Percentiles rank a stretch among this genome's conserved stretches.
phyloP scores from a whole-genome alignment of 2,113 vertebrate species.

The Tursiops truncatus region DNA sequence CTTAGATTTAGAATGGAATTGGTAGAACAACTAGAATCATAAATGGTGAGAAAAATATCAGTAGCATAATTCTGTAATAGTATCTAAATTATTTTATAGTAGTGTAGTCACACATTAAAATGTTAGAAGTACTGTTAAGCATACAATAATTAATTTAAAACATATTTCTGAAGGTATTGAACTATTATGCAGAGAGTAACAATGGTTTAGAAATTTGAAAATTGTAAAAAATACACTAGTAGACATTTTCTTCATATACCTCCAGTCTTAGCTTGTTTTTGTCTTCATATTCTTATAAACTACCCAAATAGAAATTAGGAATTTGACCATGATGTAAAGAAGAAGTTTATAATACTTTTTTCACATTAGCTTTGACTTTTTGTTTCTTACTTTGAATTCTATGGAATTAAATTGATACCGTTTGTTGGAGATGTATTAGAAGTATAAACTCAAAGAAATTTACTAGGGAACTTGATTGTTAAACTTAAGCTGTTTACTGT shows the following conservation, averaged over 20 bases:
- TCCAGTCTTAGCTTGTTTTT: neutral
- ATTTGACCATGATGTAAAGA: neutral
- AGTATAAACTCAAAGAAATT: neutral
- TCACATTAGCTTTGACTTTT: neutral
- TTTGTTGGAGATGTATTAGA: constrained; percentile 5
- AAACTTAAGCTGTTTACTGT: neutral
- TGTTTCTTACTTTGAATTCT: constrained; percentile 37
- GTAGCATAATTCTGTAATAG: neutral
- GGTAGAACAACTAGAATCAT: neutral
- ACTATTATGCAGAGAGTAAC: neutral
- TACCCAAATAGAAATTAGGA: neutral
- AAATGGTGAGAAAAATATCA: constrained; percentile 11
- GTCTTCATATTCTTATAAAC: neutral
- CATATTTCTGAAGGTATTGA: neutral
- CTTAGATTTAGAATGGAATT: constrained; percentile 30
- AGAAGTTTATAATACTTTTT: neutral
- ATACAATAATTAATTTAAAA: constrained; percentile 4
- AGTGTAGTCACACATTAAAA: neutral
- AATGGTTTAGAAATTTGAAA: constrained; percentile 33
- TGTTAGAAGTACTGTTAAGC: neutral
- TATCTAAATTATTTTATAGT: constrained; percentile 26
- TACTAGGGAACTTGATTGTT: neutral
- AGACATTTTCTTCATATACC: neutral
- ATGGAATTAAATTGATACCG: neutral
- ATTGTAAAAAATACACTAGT: neutral